phyloP scores from a whole-genome alignment of 64 coral and sea anemone genomes.

The Catalaphyllia jardinei region DNA sequence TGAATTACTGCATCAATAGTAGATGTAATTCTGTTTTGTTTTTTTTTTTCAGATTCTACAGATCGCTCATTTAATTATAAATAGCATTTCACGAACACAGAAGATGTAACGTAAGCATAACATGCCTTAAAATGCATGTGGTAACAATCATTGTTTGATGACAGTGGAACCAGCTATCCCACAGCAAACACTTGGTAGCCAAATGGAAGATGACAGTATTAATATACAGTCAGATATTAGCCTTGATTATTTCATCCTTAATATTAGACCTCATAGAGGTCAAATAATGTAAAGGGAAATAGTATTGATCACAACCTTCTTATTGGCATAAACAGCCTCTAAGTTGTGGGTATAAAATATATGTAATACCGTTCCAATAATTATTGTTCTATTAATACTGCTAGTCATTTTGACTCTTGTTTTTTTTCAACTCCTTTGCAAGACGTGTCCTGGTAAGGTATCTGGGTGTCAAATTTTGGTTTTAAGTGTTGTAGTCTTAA shows the following conservation, averaged over 20 bases:
- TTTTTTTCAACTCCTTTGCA: not conserved
- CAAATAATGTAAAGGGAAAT: not conserved
- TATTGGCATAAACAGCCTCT: not conserved
- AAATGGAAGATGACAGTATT: not conserved
- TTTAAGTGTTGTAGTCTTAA: too few species aligned
- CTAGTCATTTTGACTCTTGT: not conserved
- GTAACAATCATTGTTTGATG: not conserved
- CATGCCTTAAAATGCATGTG: not conserved
- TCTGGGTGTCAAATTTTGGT: too few species aligned
- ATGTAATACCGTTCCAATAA: not conserved
- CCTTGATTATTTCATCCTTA: not conserved
- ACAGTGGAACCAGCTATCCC: not conserved
- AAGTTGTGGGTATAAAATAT: not conserved
- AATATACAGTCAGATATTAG: not conserved
- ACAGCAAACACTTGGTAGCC: not conserved
- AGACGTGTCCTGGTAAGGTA: not conserved
- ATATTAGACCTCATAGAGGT: constrained; percentile 13
- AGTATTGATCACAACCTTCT: not conserved
- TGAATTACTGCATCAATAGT: too few species aligned
- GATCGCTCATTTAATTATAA: constrained; percentile 20
- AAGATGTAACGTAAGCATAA: constrained; percentile 6
- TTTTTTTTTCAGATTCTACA: constrained; percentile 18
- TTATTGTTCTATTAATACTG: not conserved
- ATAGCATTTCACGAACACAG: not conserved
- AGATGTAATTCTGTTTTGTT: not conserved